A percentile compares a stretch with the other conserved stretches of the same genome.
These are phyloP conservation scores for Pterocles orientalis DNA, from an alignment of 2,113 vertebrate species.

Conservation along the genomic window DNA sequence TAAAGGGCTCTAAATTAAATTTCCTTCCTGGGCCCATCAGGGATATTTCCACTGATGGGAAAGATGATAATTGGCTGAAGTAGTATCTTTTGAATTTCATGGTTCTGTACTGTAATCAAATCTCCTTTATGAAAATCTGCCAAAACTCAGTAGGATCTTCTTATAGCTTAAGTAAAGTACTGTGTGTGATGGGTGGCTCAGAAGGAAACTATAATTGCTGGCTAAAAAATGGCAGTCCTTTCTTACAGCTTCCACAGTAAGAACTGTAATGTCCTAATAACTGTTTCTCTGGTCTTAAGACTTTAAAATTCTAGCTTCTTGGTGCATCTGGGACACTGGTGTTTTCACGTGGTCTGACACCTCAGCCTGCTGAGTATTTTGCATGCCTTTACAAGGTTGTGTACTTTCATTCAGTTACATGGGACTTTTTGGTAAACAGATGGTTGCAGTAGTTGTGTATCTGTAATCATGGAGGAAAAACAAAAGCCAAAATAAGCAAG, in stretches of 20 bases:
- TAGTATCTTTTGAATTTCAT: neutral
- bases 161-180: neutral
- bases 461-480: neutral
- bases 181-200: neutral
- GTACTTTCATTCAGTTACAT: neutral
- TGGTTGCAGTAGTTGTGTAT: neutral
- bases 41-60: neutral
- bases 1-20: neutral
- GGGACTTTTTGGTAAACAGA: neutral
- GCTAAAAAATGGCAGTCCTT: neutral
- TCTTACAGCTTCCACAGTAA: neutral
- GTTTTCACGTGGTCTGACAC: neutral
- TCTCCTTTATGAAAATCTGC: neutral
- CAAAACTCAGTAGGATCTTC: neutral
- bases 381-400: neutral
- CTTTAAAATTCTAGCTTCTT: neutral
- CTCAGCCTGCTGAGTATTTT: neutral
- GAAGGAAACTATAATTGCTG: neutral
- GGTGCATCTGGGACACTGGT: neutral
- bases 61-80: neutral
- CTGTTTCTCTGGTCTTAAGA: neutral
- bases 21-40: neutral
- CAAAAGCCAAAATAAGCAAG: neutral
- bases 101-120: neutral
- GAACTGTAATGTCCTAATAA: neutral